Base-by-base conservation (phyloP, 2,888 invertebrate genomes). In the Sminthurinus aureus region DNA sequence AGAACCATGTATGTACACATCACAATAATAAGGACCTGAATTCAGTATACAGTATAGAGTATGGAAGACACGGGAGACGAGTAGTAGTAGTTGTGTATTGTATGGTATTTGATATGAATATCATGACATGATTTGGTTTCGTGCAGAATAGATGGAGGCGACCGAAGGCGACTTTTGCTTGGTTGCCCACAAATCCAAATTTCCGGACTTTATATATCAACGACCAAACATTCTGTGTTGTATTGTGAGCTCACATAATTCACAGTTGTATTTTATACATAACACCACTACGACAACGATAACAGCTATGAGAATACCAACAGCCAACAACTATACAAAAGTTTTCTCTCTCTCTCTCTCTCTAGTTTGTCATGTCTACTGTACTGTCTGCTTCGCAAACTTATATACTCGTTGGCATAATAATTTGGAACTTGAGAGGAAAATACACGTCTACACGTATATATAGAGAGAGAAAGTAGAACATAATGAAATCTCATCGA, bases 101-200 rank as follows among this genome's bases (percentile, higher is more conserved):
- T 64, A n/a, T 8, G 1, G 38, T 38, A 38, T 38, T 38, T 1
- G 24, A 12, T 71, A 71, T 71, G 26, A 71, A 22, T 58, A 71
- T 71, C 22, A 26, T 67, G 79, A 79, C 79, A 79, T 69, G 79
- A 67, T 79, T 79, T 79, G 79, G 79, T 69, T 79, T 69, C 67
- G 69, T 67, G 67, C 79, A 77, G 79, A 79, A 79, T 79, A 69
- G 69, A 69, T 79, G 79, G 79, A 20, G 80, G 74, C 80, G 80
- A 81, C 80, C 73, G 80, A 81, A 81, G 74, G 74, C 80, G 74
- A 81, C 80, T 81, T 81, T 81, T 81, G 80, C 80, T 64, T 81
- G 80, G 74, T 74, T 81, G 74, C 80, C 58, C 58, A 58, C 73
- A 81, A 81, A 81, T 81, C 80, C 69, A 81, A 81, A 81, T 81